Conservation (phyloP, 2,888 invertebrate genomes). For the Drosophila birchii region DNA sequence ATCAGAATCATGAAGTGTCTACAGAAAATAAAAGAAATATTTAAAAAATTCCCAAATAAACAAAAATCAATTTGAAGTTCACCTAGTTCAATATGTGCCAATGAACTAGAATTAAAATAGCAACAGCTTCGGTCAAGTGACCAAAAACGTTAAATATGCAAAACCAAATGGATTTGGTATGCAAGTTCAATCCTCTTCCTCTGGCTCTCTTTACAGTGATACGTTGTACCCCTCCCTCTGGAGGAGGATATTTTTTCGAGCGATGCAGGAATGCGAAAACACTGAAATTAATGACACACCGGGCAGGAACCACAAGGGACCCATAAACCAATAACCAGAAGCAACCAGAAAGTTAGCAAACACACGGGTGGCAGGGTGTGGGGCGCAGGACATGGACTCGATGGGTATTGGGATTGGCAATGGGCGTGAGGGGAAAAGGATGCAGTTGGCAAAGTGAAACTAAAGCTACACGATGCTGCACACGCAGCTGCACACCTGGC, state of each 20-base stretch:
- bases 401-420: slow-evolving; percentile 40
- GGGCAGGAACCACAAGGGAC: slow-evolving; percentile 47
- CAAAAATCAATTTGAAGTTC: not conserved
- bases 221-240: not conserved
- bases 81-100: not conserved
- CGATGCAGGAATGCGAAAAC: slow-evolving; percentile 36
- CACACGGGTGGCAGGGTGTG: slow-evolving; percentile 23
- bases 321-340: slow-evolving; percentile 70
- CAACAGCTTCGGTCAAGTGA: not conserved
- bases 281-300: slow-evolving; percentile 65
- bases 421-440: slow-evolving; percentile 14
- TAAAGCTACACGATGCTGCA: slow-evolving; percentile 57
- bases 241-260: slow-evolving; percentile 12
- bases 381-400: not conserved
- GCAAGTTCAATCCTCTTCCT: slow-evolving; percentile 6
- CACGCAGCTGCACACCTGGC: slow-evolving; percentile 54
- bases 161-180: slow-evolving; percentile 4
- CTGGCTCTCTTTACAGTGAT: not conserved
- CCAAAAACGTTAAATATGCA: slow-evolving; percentile 10
- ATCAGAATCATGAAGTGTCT: too few species aligned
- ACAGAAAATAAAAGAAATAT: not conserved
- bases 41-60: not conserved
- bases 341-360: slow-evolving; percentile 66
- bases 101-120: not conserved
- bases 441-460: slow-evolving; percentile 75